Evolutionary conservation across 1,140 invertebrate genomes (phyloP), one percentile per base, ranked within the genome.

Genomic region (Aphelenchoides fujianensis): DNA sequence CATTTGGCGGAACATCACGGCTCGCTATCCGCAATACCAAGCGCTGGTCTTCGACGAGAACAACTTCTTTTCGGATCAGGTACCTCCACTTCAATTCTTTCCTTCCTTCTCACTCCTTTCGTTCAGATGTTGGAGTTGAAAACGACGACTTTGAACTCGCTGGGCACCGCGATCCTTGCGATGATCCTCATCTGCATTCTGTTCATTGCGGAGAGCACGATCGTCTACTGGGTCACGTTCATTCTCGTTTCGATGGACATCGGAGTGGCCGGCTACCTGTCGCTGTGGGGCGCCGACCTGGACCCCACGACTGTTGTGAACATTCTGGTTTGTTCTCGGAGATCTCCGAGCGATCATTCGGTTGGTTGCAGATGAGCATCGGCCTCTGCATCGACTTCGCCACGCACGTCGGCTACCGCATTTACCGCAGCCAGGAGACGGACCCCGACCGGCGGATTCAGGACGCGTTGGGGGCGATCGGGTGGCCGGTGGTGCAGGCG

Each of bases 321-420:
- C 52, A 83, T 83, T 62, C 68, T 83, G 69, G 80, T 81, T 52
- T 3, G 70, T 54, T 48, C 2, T 48, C 63, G 0, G 5, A 69
- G 64, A 30, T 7, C 19, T 27, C 35, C 3, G 52, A 71, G 35
- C 3, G 23, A 59, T n/a, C 27, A 27, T 34, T 23, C 9, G 1
- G 27, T n/a, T n/a, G n/a, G n/a, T 52, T 81, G 61, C 61, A 80
- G 76, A 83, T 83, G 82, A 76, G 75, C 34, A 84, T 84, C 41
- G 83, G 83, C 28, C 70, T 85, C 19, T 84, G 79, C 32, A 84
- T 83, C 35, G 82, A 83, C 59, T 83, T 84, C 53, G 81, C 83
- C 7, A 84, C 83, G 1, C 82, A 83, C 63, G 82, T 83, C 2
- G 82, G 82, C 23, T 83, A 82, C 53, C 64, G 79, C 53, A 79